Percentiles rank a stretch among this genome's conserved stretches.
phyloP scores from a whole-genome alignment of 2,113 vertebrate species.

The Toxotes jaculatrix region DNA sequence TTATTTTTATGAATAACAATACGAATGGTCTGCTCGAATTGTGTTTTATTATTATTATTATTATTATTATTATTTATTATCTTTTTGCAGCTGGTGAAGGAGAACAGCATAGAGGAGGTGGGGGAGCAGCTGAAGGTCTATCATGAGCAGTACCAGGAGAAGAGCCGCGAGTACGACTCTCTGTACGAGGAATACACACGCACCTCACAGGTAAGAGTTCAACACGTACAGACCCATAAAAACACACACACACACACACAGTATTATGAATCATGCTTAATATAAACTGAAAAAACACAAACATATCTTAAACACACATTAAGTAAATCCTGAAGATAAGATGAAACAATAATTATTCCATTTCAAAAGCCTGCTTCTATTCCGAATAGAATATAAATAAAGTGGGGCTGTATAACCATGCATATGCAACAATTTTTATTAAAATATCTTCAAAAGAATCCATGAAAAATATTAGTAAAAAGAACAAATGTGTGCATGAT shows the following conservation, averaged over 20 bases:
- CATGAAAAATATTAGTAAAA: background rate
- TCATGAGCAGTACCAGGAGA: constrained; percentile 97
- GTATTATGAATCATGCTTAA: background rate
- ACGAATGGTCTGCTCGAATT: background rate
- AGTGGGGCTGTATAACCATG: background rate
- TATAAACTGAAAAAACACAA: background rate
- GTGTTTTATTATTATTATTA: too few relatives aligned
- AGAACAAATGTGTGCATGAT: background rate
- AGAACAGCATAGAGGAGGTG: constrained; percentile 98
- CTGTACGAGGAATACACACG: constrained; percentile 98
- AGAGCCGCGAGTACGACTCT: constrained; percentile 95
- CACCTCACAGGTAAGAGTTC: constrained; percentile 91
- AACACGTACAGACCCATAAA: background rate
- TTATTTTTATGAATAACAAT: background rate
- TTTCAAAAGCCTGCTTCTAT: background rate
- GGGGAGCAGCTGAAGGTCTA: constrained; percentile 98
- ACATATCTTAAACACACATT: background rate
- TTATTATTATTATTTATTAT: too few relatives aligned
- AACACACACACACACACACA: background rate
- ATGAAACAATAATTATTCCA: background rate
- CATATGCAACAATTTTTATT: background rate
- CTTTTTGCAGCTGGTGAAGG: constrained; percentile 95
- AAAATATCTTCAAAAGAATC: background rate
- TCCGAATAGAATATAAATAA: background rate
- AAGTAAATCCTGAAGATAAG: background rate